Percentiles rank a stretch among this genome's conserved stretches.
Evolutionary conservation across 2,113 vertebrate species (phyloP).

Genomic region (Nematolebias whitei): DNA sequence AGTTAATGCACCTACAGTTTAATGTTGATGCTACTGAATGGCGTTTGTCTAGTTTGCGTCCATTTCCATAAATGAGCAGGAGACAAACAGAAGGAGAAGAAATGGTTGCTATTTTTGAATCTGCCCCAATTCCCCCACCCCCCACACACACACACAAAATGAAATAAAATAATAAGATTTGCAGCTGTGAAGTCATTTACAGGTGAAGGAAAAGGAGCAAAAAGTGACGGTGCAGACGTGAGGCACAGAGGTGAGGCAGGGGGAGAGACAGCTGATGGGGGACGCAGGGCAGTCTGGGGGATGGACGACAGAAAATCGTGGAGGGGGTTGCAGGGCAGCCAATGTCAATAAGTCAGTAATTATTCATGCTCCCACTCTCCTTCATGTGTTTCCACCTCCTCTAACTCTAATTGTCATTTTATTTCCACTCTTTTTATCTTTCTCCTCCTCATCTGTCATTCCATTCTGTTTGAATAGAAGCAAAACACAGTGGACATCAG

Average conservation of each 20-base stretch:
- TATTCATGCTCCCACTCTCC: conserved; percentile 41
- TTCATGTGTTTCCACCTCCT: neutral
- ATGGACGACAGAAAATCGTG: neutral
- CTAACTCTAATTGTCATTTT: conserved; percentile 8
- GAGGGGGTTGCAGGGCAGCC: neutral
- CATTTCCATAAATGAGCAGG: neutral
- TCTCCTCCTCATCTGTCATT: conserved; percentile 1
- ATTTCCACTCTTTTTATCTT: neutral
- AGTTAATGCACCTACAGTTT: conserved; percentile 6
- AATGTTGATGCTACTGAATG: neutral
- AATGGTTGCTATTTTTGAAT: neutral
- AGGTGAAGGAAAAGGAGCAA: neutral
- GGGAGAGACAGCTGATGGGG: neutral
- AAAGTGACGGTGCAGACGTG: neutral
- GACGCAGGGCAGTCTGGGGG: neutral
- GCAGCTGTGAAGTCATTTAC: neutral
- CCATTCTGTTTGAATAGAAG: conserved; percentile 12
- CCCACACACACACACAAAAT: no score
- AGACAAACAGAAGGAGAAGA: neutral
- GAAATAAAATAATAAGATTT: no score
- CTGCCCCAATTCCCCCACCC: no score
- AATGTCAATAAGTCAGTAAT: conserved; percentile 50
- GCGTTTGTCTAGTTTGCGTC: neutral
- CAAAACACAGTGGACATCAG: conserved; percentile 19
- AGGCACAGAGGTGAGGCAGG: neutral